A percentile compares a stretch with the other conserved stretches of the same genome.
phyloP scores from a whole-genome alignment of 2,888 invertebrate genomes.

The Bellardia bayeri region DNA sequence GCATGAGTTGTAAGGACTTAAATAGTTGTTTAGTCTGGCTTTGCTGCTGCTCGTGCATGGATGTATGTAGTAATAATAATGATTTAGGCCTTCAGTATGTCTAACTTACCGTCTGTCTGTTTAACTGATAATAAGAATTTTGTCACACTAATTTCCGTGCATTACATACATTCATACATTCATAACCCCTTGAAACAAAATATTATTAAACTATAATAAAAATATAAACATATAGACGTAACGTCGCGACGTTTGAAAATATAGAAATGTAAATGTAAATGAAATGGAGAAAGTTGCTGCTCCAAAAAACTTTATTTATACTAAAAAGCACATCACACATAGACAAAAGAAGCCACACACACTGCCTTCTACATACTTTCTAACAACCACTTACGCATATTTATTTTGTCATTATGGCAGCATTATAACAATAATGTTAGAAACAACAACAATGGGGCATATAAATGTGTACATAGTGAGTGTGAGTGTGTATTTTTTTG shows the following conservation, averaged over 20 bases:
- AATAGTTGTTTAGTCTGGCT: constrained; percentile 51
- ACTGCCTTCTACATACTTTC: constrained; percentile 60
- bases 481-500: constrained; percentile 39
- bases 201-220: constrained; percentile 22
- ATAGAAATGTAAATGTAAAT: no score
- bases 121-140: constrained; percentile 73
- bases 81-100: constrained; percentile 45
- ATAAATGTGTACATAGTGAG: constrained; percentile 37
- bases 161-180: constrained; percentile 72
- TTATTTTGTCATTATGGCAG: constrained; percentile 84
- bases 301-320: not conserved
- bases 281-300: not conserved
- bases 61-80: constrained; percentile 45
- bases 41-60: no score
- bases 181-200: constrained; percentile 25
- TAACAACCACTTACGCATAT: constrained; percentile 82
- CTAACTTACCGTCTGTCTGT: constrained; percentile 25
- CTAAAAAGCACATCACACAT: not conserved
- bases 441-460: constrained; percentile 58
- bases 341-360: not conserved
- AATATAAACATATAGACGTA: not conserved
- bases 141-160: constrained; percentile 79
- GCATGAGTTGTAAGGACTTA: not conserved
- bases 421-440: constrained; percentile 76
- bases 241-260: not conserved